Conservation (phyloP, 2,113 vertebrate genomes). For the Platichthys flesus region DNA sequence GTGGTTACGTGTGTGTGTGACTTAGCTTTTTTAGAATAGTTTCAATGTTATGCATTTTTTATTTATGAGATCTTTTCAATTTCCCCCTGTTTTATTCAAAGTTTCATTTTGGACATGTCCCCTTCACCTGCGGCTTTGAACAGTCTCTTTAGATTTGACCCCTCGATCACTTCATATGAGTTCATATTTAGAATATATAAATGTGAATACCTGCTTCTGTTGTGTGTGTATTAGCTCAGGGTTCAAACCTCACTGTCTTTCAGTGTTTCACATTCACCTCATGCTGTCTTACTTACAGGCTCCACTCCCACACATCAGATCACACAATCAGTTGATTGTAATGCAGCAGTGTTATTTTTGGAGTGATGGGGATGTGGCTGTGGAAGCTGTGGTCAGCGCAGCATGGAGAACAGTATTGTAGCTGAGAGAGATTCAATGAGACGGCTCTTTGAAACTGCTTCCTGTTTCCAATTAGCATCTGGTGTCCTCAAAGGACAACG, state of each 20-base stretch:
- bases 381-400: conserved; percentile 41
- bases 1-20: background rate
- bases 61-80: background rate
- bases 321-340: conserved; percentile 24
- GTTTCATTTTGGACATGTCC: too few relatives aligned
- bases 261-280: background rate
- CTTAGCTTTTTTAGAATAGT: background rate
- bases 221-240: background rate
- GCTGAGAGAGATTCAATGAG: conserved; percentile 60
- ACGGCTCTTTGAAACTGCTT: conserved; percentile 71
- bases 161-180: too few relatives aligned
- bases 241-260: background rate
- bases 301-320: conserved; percentile 13
- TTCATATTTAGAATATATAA: background rate
- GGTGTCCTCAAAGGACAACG: conserved; percentile 59
- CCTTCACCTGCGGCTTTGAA: too few relatives aligned
- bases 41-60: background rate
- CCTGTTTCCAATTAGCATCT: conserved; percentile 78
- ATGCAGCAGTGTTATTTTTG: background rate
- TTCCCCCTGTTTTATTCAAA: too few relatives aligned
- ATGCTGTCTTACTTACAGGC: conserved; percentile 5
- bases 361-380: conserved; percentile 28
- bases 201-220: background rate
- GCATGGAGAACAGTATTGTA: conserved; percentile 29
- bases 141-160: too few relatives aligned